Conservation (phyloP, 2,113 vertebrate species). For the Grallaria varia region DNA sequence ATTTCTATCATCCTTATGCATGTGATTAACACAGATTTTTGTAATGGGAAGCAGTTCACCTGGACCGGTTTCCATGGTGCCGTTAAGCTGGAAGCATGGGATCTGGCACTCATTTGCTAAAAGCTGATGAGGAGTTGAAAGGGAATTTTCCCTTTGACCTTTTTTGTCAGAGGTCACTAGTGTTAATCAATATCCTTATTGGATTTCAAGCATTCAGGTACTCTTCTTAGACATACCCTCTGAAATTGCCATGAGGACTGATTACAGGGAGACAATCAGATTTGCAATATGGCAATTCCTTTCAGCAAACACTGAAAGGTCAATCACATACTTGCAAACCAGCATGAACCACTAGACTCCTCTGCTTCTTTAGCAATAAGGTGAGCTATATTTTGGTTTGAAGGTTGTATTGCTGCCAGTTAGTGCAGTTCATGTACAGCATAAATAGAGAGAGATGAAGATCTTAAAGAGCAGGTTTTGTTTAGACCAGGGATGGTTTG, state of each 20-base stretch:
- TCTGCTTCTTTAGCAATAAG: not conserved
- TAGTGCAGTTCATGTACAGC: not conserved
- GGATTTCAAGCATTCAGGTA: constrained; percentile 14
- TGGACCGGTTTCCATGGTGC: constrained; percentile 28
- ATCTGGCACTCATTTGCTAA: constrained; percentile 29
- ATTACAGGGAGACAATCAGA: not conserved
- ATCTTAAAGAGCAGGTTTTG: not conserved
- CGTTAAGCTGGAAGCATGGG: not conserved
- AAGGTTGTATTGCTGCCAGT: not conserved
- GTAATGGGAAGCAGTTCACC: constrained; percentile 15
- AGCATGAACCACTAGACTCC: not conserved
- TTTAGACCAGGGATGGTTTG: not conserved
- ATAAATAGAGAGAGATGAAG: not conserved
- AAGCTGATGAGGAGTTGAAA: constrained; percentile 31
- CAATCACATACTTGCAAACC: not conserved
- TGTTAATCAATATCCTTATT: constrained; percentile 5
- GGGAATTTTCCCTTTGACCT: constrained; percentile 39
- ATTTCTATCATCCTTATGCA: not conserved
- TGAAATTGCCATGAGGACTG: not conserved
- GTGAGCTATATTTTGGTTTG: not conserved
- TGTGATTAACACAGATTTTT: constrained; percentile 28
- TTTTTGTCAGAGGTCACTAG: not conserved
- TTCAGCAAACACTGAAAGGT: constrained; percentile 2
- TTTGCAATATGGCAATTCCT: not conserved
- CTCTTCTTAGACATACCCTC: not conserved